A percentile compares a stretch with the other conserved stretches of the same genome.
phyloP scores from a whole-genome alignment of 2,113 vertebrate genomes.

The Ovibos moschatus region DNA sequence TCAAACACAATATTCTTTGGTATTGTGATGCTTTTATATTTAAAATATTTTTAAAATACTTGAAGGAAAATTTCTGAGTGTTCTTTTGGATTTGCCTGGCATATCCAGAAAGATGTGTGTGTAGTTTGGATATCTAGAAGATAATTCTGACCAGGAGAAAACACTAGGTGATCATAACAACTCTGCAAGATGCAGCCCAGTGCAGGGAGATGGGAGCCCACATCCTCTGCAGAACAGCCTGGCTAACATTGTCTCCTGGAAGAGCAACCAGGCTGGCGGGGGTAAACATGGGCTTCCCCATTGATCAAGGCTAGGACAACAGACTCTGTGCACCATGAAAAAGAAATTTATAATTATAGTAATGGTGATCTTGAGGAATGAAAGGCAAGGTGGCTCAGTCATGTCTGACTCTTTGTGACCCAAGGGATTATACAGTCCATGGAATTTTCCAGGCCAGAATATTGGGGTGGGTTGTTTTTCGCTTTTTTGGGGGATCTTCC shows the following conservation, averaged over 20 bases:
- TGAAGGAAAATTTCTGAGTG: neutral
- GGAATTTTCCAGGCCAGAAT: neutral
- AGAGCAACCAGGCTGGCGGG: neutral
- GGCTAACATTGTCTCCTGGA: neutral
- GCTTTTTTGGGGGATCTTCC: accelerated
- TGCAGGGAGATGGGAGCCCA: neutral
- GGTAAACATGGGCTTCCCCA: neutral
- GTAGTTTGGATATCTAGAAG: neutral
- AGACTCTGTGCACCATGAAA: neutral
- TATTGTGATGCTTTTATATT: neutral
- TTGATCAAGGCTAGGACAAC: neutral
- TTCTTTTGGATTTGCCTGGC: neutral
- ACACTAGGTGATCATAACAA: neutral
- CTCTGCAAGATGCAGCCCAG: neutral
- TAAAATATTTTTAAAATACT: neutral
- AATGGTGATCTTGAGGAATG: neutral
- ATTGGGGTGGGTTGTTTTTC: neutral
- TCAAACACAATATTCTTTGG: neutral
- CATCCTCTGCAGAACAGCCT: neutral
- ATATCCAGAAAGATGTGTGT: neutral
- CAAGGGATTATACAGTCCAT: neutral
- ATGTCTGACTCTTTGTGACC: neutral
- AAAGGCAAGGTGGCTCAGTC: neutral
- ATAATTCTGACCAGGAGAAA: neutral
- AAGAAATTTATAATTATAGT: neutral